Percentiles rank a stretch among this genome's conserved stretches.
Conservation (phyloP, 2,888 invertebrate genomes). For the Rhimphoctona megacephalus region DNA sequence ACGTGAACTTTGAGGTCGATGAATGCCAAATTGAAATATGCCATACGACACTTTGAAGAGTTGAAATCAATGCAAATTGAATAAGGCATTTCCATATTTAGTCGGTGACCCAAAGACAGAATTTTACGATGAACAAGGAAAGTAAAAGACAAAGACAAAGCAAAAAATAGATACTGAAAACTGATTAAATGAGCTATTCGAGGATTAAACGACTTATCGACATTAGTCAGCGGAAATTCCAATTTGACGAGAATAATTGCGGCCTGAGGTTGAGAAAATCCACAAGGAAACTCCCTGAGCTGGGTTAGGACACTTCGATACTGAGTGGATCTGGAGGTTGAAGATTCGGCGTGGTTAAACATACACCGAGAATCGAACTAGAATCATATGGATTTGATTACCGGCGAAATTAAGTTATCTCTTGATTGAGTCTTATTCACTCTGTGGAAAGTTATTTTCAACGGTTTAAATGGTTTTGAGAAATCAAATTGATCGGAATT, state of each 20-base stretch:
- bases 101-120: constrained; percentile 23
- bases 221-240: constrained; percentile 44
- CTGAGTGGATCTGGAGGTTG: background rate
- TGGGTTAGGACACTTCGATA: background rate
- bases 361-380: background rate
- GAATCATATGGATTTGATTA: background rate
- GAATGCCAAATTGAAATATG: constrained; percentile 5
- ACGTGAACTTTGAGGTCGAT: constrained; percentile 10
- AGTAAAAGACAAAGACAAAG: background rate
- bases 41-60: background rate
- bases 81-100: constrained; percentile 51
- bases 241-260: constrained; percentile 50
- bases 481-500: constrained; percentile 66
- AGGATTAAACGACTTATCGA: constrained; percentile 51
- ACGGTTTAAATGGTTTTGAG: constrained; percentile 14
- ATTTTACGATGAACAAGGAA: background rate
- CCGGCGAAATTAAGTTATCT: background rate
- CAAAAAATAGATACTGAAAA: constrained; percentile 26
- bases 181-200: constrained; percentile 40
- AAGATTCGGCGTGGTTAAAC: background rate
- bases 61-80: constrained; percentile 55
- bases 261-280: constrained; percentile 18
- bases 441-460: background rate
- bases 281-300: constrained; percentile 1
- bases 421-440: background rate